Evolutionary conservation across 2,888 invertebrate species (phyloP).

Genomic region (Drosophila barbarae): DNA sequence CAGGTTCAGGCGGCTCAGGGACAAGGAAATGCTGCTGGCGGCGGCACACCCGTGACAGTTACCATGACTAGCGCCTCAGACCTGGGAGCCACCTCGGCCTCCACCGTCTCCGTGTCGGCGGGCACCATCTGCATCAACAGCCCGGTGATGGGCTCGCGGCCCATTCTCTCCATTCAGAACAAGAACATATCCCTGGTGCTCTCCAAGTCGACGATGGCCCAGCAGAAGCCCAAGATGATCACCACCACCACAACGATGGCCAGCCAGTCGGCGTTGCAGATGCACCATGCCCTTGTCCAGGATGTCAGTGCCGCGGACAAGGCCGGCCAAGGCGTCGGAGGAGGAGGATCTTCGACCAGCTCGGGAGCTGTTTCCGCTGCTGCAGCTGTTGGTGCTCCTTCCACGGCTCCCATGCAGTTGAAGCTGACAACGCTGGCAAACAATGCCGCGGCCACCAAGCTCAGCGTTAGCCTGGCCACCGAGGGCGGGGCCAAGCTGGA

Average conservation of each 20-base stretch:
- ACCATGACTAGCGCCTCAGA: conserved; percentile 57
- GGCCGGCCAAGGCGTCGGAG: background rate
- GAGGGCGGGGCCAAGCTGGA: conserved; percentile 28
- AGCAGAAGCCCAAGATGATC: conserved; percentile 60
- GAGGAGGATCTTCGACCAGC: conserved; percentile 1
- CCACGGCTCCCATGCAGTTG: background rate
- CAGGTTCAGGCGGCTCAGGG: conserved; percentile 74
- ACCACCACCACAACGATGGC: conserved; percentile 51
- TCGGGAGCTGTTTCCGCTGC: conserved; percentile 5
- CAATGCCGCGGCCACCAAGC: conserved; percentile 35
- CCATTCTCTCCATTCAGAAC: conserved; percentile 66
- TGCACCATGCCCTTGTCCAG: conserved; percentile 48
- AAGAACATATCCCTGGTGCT: conserved; percentile 67
- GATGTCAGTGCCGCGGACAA: conserved; percentile 19
- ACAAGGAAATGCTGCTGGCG: conserved; percentile 1
- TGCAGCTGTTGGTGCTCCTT: background rate
- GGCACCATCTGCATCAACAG: conserved; percentile 47
- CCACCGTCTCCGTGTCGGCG: conserved; percentile 77
- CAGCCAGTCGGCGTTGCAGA: conserved; percentile 39
- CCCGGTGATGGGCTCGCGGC: conserved; percentile 40
- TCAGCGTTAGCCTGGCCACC: conserved; percentile 31
- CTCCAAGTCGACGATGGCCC: conserved; percentile 59
- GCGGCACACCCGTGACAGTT: conserved; percentile 18
- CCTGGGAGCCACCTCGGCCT: conserved; percentile 82
- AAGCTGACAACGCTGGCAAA: conserved; percentile 12